Evolutionary conservation across 2,888 invertebrate species (phyloP).

Genomic region (Tanypteryx hageni): DNA sequence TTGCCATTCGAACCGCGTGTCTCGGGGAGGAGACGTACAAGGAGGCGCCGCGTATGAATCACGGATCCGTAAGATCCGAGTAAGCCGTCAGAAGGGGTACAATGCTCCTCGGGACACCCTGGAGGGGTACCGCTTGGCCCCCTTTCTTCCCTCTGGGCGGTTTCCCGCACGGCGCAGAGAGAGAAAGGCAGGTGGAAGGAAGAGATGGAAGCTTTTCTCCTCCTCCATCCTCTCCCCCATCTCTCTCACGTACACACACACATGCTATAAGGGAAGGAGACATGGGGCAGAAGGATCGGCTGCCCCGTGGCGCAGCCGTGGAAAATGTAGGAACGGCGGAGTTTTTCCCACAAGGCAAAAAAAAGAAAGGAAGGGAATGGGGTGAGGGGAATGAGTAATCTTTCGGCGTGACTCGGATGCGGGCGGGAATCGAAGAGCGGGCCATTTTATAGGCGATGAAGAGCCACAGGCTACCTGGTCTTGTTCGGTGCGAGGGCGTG

Average conservation of each 20-base stretch:
- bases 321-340: neutral
- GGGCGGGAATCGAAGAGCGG: neutral
- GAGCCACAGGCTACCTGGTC: neutral
- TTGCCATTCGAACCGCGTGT: constrained; percentile 28
- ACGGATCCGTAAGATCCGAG: constrained; percentile 38
- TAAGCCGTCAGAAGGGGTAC: constrained; percentile 45
- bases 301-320: neutral
- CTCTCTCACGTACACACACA: too few relatives aligned
- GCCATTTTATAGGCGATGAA: too few relatives aligned
- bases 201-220: too few relatives aligned
- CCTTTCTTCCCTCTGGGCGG: too few relatives aligned
- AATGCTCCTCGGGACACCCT: constrained; percentile 33
- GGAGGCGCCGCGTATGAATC: constrained; percentile 35
- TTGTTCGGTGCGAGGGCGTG: neutral
- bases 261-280: too few relatives aligned
- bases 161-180: too few relatives aligned
- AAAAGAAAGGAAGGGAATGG: too few relatives aligned
- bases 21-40: constrained; percentile 14
- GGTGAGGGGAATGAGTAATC: too few relatives aligned
- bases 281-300: neutral
- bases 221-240: too few relatives aligned
- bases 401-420: neutral
- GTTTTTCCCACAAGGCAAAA: neutral
- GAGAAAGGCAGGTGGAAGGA: too few relatives aligned
- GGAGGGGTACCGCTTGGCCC: neutral